These are phyloP conservation scores for Thryonomys swinderianus DNA, from an alignment of 2,113 vertebrate genomes.

Conservation along the genomic window DNA sequence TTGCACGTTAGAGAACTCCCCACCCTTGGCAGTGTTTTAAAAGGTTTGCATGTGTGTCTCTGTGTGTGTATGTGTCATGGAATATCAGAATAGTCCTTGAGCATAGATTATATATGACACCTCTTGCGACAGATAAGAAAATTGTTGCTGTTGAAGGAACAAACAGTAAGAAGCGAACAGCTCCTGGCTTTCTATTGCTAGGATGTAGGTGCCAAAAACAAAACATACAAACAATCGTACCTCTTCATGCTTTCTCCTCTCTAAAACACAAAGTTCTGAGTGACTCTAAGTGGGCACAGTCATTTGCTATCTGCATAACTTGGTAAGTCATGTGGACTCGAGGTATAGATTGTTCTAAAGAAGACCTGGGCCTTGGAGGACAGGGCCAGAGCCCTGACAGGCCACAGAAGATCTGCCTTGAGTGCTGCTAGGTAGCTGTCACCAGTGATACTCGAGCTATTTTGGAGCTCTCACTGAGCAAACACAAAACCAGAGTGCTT, in stretches of 20 bases:
- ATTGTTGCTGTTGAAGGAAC: not conserved
- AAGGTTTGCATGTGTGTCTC: not conserved
- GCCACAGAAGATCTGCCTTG: not conserved
- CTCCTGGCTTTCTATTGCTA: not conserved
- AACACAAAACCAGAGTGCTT: not conserved
- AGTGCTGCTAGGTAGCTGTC: not conserved
- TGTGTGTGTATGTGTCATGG: not conserved
- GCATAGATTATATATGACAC: not conserved
- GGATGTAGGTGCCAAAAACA: not conserved
- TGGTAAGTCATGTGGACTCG: rapidly evolving
- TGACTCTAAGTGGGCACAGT: not conserved
- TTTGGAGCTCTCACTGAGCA: not conserved
- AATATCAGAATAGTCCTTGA: not conserved
- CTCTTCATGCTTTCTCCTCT: not conserved
- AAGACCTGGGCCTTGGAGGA: not conserved
- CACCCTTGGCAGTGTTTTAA: not conserved
- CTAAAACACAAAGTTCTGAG: not conserved
- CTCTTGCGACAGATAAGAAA: not conserved
- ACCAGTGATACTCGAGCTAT: not conserved
- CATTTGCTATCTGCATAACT: not conserved
- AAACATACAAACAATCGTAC: too few species aligned
- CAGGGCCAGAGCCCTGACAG: not conserved
- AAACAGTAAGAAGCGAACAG: not conserved
- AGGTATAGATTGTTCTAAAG: not conserved
- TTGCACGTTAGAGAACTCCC: not conserved